phyloP scores from a whole-genome alignment of 2,888 invertebrate genomes.

The Amblyteles armatorius region DNA sequence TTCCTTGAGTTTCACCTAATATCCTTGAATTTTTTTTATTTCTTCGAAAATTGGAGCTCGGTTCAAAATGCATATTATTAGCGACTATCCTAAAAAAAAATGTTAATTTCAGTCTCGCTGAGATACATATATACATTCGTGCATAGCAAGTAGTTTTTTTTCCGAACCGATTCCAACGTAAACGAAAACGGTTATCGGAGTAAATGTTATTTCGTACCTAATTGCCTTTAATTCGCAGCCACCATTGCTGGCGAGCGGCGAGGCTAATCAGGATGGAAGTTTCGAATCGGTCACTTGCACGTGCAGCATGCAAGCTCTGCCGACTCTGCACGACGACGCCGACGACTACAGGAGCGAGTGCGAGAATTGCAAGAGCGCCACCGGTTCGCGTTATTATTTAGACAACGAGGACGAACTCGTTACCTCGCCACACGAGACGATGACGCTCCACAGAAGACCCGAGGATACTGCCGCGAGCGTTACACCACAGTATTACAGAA shows the following conservation, averaged over 20 bases:
- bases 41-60: too few species aligned
- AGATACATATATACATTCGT: too few species aligned
- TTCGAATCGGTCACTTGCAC: conserved; percentile 83
- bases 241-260: conserved; percentile 79
- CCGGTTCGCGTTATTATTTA: conserved; percentile 89
- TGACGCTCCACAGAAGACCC: conserved; percentile 88
- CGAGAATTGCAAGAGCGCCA: conserved; percentile 93
- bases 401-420: conserved; percentile 87
- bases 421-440: conserved; percentile 87
- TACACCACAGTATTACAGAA: conserved; percentile 87
- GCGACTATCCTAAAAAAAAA: too few species aligned
- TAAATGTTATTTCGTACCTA: not conserved
- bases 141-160: too few species aligned
- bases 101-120: too few species aligned
- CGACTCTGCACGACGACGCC: conserved; percentile 85
- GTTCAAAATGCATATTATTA: too few species aligned
- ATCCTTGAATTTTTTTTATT: too few species aligned
- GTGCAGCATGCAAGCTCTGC: conserved; percentile 83
- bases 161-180: too few species aligned
- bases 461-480: conserved; percentile 84
- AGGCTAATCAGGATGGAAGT: conserved; percentile 82
- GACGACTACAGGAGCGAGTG: conserved; percentile 94
- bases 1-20: too few species aligned
- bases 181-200: too few species aligned
- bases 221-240: conserved; percentile 73